Percentiles rank a stretch among this genome's conserved stretches.
Evolutionary conservation across 1,140 invertebrate species (phyloP).

Genomic region (Ceratina australensis): DNA sequence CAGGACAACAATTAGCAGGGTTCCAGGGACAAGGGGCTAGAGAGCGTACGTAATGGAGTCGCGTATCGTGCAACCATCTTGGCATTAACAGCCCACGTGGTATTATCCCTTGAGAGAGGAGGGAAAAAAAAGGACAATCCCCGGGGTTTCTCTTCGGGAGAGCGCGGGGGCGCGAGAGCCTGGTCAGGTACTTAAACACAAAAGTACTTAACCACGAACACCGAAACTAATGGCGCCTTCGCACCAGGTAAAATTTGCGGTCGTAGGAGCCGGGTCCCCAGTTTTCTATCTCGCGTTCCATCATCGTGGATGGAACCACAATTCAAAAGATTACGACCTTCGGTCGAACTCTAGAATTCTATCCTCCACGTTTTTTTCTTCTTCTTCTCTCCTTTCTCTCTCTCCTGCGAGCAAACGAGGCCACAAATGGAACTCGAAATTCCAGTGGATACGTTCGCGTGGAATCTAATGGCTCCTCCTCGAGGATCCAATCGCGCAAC

Average conservation of each 20-base stretch:
- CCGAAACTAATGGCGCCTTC: slow-evolving; percentile 49
- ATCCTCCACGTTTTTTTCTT: neutral
- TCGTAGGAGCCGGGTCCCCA: neutral
- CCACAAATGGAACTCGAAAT: neutral
- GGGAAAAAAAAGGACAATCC: slow-evolving; percentile 54
- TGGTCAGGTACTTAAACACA: slow-evolving; percentile 37
- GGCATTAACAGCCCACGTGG: slow-evolving; percentile 55
- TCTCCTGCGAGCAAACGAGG: slow-evolving; percentile 11
- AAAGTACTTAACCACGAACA: slow-evolving; percentile 45
- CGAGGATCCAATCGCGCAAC: neutral
- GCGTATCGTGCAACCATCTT: slow-evolving; percentile 60
- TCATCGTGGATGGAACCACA: slow-evolving; percentile 13
- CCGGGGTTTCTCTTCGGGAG: slow-evolving; percentile 7
- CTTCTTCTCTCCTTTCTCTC: slow-evolving; percentile 8
- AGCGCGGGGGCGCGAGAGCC: neutral
- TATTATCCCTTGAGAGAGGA: slow-evolving; percentile 59
- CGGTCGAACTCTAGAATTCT: slow-evolving; percentile 18
- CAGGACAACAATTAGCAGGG: slow-evolving; percentile 60
- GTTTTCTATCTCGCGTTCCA: slow-evolving; percentile 27
- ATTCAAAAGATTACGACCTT: slow-evolving; percentile 26
- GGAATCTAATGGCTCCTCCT: neutral
- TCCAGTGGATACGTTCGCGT: neutral
- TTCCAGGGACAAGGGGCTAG: slow-evolving; percentile 31
- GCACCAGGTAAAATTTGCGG: slow-evolving; percentile 39
- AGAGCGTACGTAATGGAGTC: slow-evolving; percentile 55